A percentile compares a stretch with the other conserved stretches of the same genome.
phyloP scores from a whole-genome alignment of 2,888 invertebrate species.

The Piscicola geometra region DNA sequence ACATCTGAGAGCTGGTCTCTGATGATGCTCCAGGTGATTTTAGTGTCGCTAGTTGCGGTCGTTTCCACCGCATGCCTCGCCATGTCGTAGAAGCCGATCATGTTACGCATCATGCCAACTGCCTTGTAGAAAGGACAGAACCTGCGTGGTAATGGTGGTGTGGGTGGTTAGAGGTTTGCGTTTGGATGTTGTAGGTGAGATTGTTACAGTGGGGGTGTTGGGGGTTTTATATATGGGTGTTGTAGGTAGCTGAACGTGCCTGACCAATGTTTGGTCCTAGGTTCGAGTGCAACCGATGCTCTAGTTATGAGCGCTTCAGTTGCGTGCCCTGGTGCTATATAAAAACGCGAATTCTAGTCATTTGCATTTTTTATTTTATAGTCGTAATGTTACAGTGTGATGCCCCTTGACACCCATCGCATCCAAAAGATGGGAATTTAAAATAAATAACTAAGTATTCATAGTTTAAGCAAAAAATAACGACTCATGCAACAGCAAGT shows the following conservation, averaged over 20 bases:
- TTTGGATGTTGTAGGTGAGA: background rate
- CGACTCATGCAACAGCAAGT: background rate
- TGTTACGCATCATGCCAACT: conserved; percentile 95
- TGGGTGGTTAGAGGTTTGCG: background rate
- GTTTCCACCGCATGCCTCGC: conserved; percentile 94
- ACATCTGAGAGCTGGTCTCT: conserved; percentile 90
- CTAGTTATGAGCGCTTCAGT: too few species aligned
- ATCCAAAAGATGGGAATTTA: background rate
- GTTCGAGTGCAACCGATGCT: too few species aligned
- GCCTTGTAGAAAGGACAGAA: conserved; percentile 99
- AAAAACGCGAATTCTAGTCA: too few species aligned
- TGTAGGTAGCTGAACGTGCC: conserved; percentile 2
- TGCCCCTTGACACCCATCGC: too few species aligned
- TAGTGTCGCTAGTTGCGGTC: conserved; percentile 96
- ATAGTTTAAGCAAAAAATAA: background rate
- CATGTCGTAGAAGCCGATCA: conserved; percentile 97
- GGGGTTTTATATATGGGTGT: background rate
- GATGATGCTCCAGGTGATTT: conserved; percentile 96
- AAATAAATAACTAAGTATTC: background rate
- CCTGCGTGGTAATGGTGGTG: conserved; percentile 31
- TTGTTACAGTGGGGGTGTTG: background rate
- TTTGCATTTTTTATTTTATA: too few species aligned
- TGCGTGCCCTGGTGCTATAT: too few species aligned
- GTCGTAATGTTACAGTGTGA: too few species aligned
- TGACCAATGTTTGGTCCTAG: too few species aligned